These are phyloP conservation scores for Vanessa cardui DNA, from an alignment of 2,888 invertebrate species.

Conservation along the genomic window DNA sequence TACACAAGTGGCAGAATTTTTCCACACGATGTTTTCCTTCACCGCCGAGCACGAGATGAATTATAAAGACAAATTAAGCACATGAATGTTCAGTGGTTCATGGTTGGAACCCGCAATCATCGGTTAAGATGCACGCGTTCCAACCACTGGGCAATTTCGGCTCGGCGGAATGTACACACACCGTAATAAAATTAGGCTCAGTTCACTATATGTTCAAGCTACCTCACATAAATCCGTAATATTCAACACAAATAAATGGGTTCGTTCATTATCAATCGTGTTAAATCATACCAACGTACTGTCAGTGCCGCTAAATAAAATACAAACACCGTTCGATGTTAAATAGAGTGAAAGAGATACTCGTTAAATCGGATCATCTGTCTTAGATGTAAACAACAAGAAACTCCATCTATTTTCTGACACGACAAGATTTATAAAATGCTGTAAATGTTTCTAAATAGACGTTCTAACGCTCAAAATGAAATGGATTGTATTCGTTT, in stretches of 20 bases:
- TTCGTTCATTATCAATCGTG: neutral
- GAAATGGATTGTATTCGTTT: neutral
- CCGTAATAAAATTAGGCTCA: no score
- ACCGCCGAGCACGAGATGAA: no score
- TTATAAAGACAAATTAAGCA: no score
- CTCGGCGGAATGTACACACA: no score
- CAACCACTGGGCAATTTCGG: no score
- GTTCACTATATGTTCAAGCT: no score
- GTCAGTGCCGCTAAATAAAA: conserved; percentile 11
- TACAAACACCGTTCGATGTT: conserved; percentile 17
- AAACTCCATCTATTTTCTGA: conserved; percentile 11
- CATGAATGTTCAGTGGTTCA: no score
- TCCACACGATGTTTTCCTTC: no score
- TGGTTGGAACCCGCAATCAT: no score
- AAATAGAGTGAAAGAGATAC: conserved; percentile 20
- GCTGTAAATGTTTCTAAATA: neutral
- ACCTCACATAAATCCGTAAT: no score
- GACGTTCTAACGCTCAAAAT: neutral
- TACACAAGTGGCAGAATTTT: no score
- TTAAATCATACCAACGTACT: neutral
- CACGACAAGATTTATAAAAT: neutral
- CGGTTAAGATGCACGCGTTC: no score
- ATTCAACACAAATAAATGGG: neutral
- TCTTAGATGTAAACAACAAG: conserved; percentile 22
- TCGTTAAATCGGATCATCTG: conserved; percentile 18